These are phyloP conservation scores for Ispidina lecontei DNA, from an alignment of 2,797 vertebrate species.

Conservation along the genomic window DNA sequence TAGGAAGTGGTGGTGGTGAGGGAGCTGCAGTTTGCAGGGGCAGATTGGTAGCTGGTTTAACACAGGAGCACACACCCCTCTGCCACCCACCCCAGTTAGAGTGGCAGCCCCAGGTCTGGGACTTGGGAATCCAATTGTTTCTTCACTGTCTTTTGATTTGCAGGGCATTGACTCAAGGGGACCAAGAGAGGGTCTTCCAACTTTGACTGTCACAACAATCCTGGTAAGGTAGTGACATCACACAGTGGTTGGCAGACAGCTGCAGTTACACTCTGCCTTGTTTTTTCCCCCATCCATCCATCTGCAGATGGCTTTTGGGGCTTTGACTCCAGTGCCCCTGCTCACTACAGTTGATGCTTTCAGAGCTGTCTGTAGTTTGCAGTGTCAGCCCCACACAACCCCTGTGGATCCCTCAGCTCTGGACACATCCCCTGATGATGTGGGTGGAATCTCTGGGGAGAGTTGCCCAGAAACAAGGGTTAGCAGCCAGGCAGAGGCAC, in stretches of 20 bases:
- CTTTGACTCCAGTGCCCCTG: fast-evolving
- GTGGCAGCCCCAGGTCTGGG: background rate
- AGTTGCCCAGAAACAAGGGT: background rate
- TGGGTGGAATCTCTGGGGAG: background rate
- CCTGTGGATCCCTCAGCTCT: too few species aligned
- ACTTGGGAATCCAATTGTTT: background rate
- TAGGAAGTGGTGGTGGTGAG: background rate
- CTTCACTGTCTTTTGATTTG: background rate
- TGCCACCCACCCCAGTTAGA: fast-evolving
- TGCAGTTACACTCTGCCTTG: background rate
- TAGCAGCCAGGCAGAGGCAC: background rate
- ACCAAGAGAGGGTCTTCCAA: conserved; percentile 59
- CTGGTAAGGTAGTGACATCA: conserved; percentile 76
- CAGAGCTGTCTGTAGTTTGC: background rate
- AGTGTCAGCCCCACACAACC: too few species aligned
- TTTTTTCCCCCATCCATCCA: fast-evolving
- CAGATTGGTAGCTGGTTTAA: background rate
- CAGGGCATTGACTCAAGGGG: conserved; percentile 22
- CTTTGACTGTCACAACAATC: conserved; percentile 85
- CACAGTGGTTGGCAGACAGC: fast-evolving
- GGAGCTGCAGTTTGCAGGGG: background rate
- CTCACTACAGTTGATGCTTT: fast-evolving
- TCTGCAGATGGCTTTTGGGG: background rate
- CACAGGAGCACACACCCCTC: fast-evolving
- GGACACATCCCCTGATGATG: background rate